Evolutionary conservation across 2,888 invertebrate species (phyloP).

Genomic region (Gnatocerus cornutus): DNA sequence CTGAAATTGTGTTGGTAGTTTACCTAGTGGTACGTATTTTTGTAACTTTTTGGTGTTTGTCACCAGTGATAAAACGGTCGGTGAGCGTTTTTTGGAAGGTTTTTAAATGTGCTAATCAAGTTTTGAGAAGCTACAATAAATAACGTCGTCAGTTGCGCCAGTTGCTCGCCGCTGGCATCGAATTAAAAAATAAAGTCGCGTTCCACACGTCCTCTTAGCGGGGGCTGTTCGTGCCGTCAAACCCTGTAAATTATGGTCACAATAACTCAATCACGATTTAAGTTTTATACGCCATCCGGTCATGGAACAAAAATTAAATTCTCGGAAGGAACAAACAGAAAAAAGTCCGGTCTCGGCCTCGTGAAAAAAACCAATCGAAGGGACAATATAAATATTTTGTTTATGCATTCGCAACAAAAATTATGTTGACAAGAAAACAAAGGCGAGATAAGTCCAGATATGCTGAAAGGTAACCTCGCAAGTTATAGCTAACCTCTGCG

Average conservation of each 20-base stretch:
- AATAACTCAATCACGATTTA: conserved; percentile 72
- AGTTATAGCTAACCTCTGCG: conserved; percentile 71
- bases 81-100: not conserved
- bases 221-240: conserved; percentile 36
- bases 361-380: conserved; percentile 69
- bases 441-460: conserved; percentile 72
- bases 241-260: conserved; percentile 65
- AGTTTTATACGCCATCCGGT: conserved; percentile 64
- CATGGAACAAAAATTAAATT: conserved; percentile 69
- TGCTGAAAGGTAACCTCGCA: conserved; percentile 70
- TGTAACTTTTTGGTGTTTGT: too few relatives aligned
- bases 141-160: conserved; percentile 3
- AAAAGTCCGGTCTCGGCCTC: conserved; percentile 57
- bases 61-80: too few relatives aligned
- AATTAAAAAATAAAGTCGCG: conserved; percentile 33
- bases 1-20: too few relatives aligned
- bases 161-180: conserved; percentile 10
- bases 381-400: conserved; percentile 73
- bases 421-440: conserved; percentile 73
- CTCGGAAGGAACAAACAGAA: conserved; percentile 65
- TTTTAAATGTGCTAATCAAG: not conserved
- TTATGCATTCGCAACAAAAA: conserved; percentile 72
- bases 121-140: not conserved
- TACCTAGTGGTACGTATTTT: too few relatives aligned
- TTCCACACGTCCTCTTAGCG: conserved; percentile 30